These are phyloP conservation scores for Diploscapter pachys DNA, from an alignment of 1,140 invertebrate species.

Conservation along the genomic window DNA sequence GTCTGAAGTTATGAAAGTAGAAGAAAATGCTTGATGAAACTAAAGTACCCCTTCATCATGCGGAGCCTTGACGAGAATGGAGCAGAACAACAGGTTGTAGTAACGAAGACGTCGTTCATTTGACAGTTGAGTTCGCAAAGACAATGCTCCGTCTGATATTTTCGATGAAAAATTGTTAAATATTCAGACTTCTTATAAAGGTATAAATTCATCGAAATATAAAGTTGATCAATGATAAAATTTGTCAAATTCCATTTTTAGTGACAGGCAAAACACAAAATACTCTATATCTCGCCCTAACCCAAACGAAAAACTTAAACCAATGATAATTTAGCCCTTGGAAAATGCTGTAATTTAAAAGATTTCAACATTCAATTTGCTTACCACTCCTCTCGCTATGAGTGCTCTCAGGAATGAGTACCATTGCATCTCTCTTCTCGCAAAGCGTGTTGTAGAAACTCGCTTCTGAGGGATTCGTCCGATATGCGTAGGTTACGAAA, in stretches of 20 bases:
- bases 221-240: not conserved
- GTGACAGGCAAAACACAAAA: too few species aligned
- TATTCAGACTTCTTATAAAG: not conserved
- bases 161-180: not conserved
- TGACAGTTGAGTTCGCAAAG: slow-evolving; percentile 35
- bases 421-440: slow-evolving; percentile 41
- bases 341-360: not conserved
- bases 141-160: slow-evolving; percentile 30
- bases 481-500: slow-evolving; percentile 24
- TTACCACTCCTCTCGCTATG: slow-evolving; percentile 36
- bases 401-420: slow-evolving; percentile 36
- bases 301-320: not conserved
- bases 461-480: slow-evolving; percentile 43
- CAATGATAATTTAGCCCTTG: not conserved
- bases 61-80: slow-evolving; percentile 36
- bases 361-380: not conserved
- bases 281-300: too few species aligned
- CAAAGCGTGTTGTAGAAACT: slow-evolving; percentile 35
- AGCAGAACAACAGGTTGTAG: slow-evolving; percentile 48
- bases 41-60: slow-evolving; percentile 26
- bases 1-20: slow-evolving; percentile 23
- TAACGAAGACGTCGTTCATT: slow-evolving; percentile 46
- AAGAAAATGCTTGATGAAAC: not conserved
- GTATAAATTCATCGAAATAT: not conserved
- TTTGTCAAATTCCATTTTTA: too few species aligned